These are phyloP conservation scores for Pyrrhia umbra DNA, from an alignment of 2,888 invertebrate species.

Conservation along the genomic window DNA sequence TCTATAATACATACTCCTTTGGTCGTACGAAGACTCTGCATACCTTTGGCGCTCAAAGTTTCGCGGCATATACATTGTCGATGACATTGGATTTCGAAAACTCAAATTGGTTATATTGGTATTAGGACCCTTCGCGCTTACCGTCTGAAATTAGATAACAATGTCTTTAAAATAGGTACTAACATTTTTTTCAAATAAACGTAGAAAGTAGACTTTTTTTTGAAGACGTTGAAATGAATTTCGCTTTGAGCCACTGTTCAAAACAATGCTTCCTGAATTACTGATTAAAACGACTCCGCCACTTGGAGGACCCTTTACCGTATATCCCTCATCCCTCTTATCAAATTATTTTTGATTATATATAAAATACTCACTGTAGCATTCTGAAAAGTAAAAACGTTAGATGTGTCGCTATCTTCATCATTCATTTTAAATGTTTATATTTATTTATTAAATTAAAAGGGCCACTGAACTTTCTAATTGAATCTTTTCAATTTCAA, in stretches of 20 bases:
- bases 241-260: neutral
- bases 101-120: constrained; percentile 68
- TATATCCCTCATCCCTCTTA: too few relatives aligned
- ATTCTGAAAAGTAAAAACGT: constrained; percentile 71
- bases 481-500: constrained; percentile 4
- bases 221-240: constrained; percentile 67
- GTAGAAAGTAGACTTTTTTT: too few relatives aligned
- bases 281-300: neutral
- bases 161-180: too few relatives aligned
- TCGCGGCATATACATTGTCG: constrained; percentile 71
- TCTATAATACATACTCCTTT: constrained; percentile 70
- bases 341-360: too few relatives aligned
- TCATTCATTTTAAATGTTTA: constrained; percentile 64
- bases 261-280: neutral
- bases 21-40: constrained; percentile 68
- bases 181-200: too few relatives aligned
- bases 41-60: constrained; percentile 69
- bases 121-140: constrained; percentile 75
- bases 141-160: constrained; percentile 74
- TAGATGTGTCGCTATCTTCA: constrained; percentile 75
- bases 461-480: neutral
- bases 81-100: constrained; percentile 71
- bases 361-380: constrained; percentile 69
- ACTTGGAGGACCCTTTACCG: too few relatives aligned
- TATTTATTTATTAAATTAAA: neutral